phyloP scores from a whole-genome alignment of 2,113 vertebrate genomes.

The Talpa occidentalis region DNA sequence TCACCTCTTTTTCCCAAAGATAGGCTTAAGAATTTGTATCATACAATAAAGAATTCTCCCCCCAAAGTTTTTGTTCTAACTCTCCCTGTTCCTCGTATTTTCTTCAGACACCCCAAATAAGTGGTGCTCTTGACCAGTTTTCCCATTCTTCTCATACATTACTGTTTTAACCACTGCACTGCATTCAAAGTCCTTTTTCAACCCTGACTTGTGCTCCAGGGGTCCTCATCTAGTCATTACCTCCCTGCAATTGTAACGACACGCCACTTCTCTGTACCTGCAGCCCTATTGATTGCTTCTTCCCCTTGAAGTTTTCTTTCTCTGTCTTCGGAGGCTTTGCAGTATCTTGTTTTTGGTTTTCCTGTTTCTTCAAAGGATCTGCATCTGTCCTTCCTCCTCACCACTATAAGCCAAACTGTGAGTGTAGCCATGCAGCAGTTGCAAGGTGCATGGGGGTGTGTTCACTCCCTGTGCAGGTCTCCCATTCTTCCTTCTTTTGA shows the following conservation, averaged over 20 bases:
- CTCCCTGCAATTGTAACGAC: neutral
- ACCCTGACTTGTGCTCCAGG: neutral
- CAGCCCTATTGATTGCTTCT: neutral
- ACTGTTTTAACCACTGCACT: neutral
- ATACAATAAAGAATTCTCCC: slow-evolving; percentile 11
- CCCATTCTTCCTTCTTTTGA: neutral
- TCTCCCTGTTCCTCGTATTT: neutral
- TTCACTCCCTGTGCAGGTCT: neutral
- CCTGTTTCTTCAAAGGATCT: neutral
- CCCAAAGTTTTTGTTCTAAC: neutral
- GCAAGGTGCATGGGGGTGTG: neutral
- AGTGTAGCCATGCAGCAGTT: neutral
- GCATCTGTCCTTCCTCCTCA: neutral
- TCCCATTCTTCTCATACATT: neutral
- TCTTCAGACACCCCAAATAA: neutral
- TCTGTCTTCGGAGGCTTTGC: neutral
- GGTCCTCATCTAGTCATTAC: neutral
- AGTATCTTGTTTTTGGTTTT: neutral
- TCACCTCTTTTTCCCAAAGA: neutral
- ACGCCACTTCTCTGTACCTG: neutral
- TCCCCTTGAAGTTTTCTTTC: slow-evolving; percentile 20
- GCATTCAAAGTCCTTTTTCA: neutral
- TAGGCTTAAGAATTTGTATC: neutral
- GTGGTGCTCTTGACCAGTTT: neutral
- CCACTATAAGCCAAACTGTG: neutral